Conservation (phyloP, 1,140 invertebrate genomes). For the Homalodisca vitripennis region DNA sequence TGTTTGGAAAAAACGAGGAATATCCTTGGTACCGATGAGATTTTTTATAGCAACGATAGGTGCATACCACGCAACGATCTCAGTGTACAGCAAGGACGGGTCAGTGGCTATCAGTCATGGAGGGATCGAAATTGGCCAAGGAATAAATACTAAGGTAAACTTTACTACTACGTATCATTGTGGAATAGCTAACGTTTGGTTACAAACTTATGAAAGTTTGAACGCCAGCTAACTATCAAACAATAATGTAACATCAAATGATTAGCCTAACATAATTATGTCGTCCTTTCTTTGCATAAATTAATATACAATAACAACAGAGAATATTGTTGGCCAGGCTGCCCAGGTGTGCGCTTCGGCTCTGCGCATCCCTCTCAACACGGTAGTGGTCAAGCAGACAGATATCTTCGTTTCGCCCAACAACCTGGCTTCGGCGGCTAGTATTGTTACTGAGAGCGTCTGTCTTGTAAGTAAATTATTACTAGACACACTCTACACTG, state of each 20-base stretch:
- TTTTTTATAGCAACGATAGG: constrained; percentile 58
- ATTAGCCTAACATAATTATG: too few relatives aligned
- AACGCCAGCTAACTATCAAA: too few relatives aligned
- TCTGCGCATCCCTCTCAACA: constrained; percentile 69
- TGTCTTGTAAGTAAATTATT: constrained; percentile 54
- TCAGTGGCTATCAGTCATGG: constrained; percentile 72
- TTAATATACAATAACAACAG: too few relatives aligned
- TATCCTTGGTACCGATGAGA: constrained; percentile 65
- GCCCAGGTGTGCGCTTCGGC: constrained; percentile 74
- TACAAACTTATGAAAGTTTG: too few relatives aligned
- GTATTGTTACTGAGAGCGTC: constrained; percentile 66
- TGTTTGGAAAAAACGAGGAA: constrained; percentile 71
- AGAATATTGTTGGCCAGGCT: constrained; percentile 54
- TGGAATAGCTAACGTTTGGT: too few relatives aligned
- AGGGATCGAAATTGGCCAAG: constrained; percentile 85
- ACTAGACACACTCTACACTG: too few relatives aligned
- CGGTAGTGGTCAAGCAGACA: constrained; percentile 65
- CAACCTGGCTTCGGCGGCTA: constrained; percentile 63
- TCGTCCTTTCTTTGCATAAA: too few relatives aligned
- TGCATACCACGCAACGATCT: constrained; percentile 63
- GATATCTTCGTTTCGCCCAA: constrained; percentile 63
- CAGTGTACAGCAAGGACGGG: constrained; percentile 73
- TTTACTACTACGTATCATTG: too few relatives aligned
- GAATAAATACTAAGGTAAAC: constrained; percentile 61
- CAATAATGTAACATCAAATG: too few relatives aligned